Conservation (phyloP, 2,797 vertebrate species). For the Gymnothorax javanicus region DNA sequence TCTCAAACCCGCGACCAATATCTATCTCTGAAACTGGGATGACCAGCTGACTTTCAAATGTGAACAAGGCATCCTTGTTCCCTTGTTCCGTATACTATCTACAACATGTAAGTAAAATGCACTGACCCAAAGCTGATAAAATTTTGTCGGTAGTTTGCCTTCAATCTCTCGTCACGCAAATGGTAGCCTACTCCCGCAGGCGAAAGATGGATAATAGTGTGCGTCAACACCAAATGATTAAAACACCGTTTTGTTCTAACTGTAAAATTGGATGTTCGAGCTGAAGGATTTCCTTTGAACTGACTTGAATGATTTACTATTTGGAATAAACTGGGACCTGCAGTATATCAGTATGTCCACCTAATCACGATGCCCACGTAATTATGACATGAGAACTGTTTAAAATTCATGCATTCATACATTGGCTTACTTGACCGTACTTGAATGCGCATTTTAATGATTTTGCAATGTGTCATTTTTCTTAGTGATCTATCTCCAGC, state of each 20-base stretch:
- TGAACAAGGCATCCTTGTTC: constrained; percentile 31
- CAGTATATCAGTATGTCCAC: not conserved
- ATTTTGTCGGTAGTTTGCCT: not conserved
- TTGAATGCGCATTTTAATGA: not conserved
- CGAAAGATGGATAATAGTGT: not conserved
- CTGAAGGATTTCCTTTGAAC: not conserved
- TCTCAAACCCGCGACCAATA: constrained; percentile 25
- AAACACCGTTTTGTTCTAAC: not conserved
- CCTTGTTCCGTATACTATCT: constrained; percentile 21
- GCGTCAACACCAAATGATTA: not conserved
- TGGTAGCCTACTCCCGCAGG: not conserved
- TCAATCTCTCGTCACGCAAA: not conserved
- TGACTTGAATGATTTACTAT: not conserved
- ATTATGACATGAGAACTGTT: not conserved
- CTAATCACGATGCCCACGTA: not conserved
- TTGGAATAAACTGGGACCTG: not conserved
- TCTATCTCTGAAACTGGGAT: constrained; percentile 21
- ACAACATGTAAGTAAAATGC: not conserved
- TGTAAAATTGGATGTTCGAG: not conserved
- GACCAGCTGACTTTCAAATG: constrained; percentile 1
- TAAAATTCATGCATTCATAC: not conserved
- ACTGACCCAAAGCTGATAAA: constrained; percentile 19
- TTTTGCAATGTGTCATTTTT: not conserved
- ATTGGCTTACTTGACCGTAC: not conserved
- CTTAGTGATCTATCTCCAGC: not conserved